These are phyloP conservation scores for Isurus oxyrinchus DNA, from an alignment of 2,113 vertebrate species.

Conservation along the genomic window DNA sequence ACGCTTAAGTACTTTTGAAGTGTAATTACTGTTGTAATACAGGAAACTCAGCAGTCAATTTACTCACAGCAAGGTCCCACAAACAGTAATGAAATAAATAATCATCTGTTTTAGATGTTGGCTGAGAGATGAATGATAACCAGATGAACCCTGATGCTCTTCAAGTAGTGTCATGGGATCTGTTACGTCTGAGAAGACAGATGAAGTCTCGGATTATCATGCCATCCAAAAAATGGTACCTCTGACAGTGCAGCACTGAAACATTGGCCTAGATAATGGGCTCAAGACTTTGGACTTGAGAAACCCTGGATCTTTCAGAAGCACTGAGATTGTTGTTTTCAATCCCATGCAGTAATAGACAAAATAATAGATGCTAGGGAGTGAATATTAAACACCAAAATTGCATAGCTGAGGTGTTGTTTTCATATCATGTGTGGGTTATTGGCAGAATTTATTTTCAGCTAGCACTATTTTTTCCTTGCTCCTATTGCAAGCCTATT, in stretches of 20 bases:
- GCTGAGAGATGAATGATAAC: background rate
- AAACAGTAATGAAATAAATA: background rate
- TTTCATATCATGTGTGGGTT: background rate
- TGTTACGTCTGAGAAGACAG: background rate
- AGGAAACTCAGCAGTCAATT: too few relatives aligned
- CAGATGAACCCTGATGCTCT: background rate
- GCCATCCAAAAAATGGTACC: background rate
- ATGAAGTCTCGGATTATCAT: background rate
- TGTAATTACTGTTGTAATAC: too few relatives aligned
- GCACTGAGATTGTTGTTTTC: background rate
- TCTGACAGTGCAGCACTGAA: background rate
- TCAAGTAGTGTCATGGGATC: background rate
- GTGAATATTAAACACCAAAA: background rate
- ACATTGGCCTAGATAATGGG: background rate
- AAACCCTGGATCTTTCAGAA: background rate
- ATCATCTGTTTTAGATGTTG: background rate
- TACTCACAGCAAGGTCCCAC: too few relatives aligned
- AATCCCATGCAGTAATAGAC: background rate
- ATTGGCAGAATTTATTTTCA: background rate
- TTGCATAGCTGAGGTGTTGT: background rate
- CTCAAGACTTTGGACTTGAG: background rate
- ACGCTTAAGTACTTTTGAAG: too few relatives aligned
- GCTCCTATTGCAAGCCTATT: background rate
- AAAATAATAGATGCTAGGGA: background rate
- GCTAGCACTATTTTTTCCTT: background rate